Evolutionary conservation across 2,888 invertebrate genomes (phyloP), one percentile per base, ranked within the genome.

Genomic region (Hypomecis punctinalis): DNA sequence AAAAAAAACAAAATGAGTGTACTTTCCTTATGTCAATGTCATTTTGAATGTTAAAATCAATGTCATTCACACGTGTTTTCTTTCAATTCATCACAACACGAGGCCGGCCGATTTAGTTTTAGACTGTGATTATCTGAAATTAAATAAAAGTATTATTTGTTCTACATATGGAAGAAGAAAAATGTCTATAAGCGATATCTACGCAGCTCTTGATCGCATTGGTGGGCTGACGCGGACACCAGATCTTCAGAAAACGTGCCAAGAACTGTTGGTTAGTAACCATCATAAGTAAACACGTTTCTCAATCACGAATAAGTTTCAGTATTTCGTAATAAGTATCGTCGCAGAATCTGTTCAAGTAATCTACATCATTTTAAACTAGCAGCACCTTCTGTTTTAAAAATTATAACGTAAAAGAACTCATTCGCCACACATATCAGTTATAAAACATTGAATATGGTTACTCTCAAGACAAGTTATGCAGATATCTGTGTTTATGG

Each of bases 181-280:
- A 56, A 83, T 84, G 84, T 74, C 80, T 51, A 59, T 76, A 63
- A 52, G 60, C 55, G 73, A 80, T 63, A 69, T 82, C 52, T 61
- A 72, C 37, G 66, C 67, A 49, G 80, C 79, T 10, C 74, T 84
- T 39, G 73, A 75, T 70, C 74, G 70, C 33, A 78, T 89, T 73
- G 74, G 77, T 58, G 63, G 63, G 56, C 76, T 80, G 71, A 83
- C 88, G 43, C 76, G 69, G 56, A 83, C 82, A 54, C 61, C 68
- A n/a, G 84, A 85, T 61, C 77, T 89, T 63, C 62, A 54, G 49
- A 82, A 81, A 80, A 76, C 80, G 67, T 88, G 89, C 75, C 72
- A 74, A 63, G 77, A 81, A 71, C 74, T 88, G 66, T 73, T 76
- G 83, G 89, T 89, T 76, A 84, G 86, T 81, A 73, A 10, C 23